These are phyloP conservation scores for Poeciliopsis paucimaculata DNA, from an alignment of 2,797 vertebrate species.

Conservation along the genomic window DNA sequence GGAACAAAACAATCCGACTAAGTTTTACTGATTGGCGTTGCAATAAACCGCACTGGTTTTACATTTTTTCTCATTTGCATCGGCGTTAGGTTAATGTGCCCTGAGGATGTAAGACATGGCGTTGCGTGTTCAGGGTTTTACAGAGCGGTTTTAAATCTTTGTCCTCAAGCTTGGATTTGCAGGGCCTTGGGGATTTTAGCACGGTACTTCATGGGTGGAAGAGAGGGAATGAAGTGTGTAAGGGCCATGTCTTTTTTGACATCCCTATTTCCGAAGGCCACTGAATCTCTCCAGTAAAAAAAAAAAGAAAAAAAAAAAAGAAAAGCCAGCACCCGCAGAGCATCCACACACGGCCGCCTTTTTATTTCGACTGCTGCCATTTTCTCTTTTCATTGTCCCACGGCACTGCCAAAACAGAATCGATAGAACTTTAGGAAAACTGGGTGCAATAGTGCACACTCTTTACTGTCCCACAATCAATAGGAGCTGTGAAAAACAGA, in stretches of 20 bases:
- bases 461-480: slow-evolving; percentile 71
- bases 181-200: slow-evolving; percentile 51
- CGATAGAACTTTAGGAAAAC: slow-evolving; percentile 75
- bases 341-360: slow-evolving; percentile 53
- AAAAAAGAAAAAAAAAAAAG: slow-evolving; percentile 24
- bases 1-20: slow-evolving; percentile 29
- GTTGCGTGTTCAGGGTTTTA: slow-evolving; percentile 35
- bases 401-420: slow-evolving; percentile 64
- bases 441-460: slow-evolving; percentile 67
- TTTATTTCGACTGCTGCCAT: slow-evolving; percentile 49
- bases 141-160: slow-evolving; percentile 32
- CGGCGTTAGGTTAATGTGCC: slow-evolving; percentile 35
- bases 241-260: slow-evolving; percentile 60
- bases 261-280: slow-evolving; percentile 63
- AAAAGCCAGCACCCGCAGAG: slow-evolving; percentile 25
- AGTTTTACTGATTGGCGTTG: slow-evolving; percentile 29
- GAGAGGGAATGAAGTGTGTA: slow-evolving; percentile 61
- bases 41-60: slow-evolving; percentile 35
- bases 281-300: slow-evolving; percentile 45
- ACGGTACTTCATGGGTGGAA: slow-evolving; percentile 51
- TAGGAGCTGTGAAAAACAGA: slow-evolving; percentile 61
- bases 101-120: slow-evolving; percentile 25
- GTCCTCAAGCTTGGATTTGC: slow-evolving; percentile 43
- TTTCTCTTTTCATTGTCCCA: slow-evolving; percentile 61
- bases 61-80: slow-evolving; percentile 42